Base-by-base conservation (phyloP, 2,113 vertebrate genomes). In the Cacatua alba region DNA sequence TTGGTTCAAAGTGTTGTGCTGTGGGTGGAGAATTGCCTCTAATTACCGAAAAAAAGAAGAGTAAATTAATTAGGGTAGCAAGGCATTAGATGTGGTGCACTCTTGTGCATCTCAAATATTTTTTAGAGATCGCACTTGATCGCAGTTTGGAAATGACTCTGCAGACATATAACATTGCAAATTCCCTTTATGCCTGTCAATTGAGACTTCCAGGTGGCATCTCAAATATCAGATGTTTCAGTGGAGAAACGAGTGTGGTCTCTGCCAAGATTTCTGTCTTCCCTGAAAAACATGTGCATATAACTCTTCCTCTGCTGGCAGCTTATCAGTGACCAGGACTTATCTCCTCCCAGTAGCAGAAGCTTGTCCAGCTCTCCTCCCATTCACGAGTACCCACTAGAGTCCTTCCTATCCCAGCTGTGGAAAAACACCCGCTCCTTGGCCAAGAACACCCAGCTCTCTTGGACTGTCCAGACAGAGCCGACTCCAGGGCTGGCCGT, bases 371-470 rank as follows among this genome's bases (percentile, higher is more conserved):
- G 29, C 44, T 85, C 59, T 77, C 65, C 65, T 93, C 89, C 79
- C 48, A 44, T 88, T 90, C 68, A 75, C 0, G 18, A 90, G 75
- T 81, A 57, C 48, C 87, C 77, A 95, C 77, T 83, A 24, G 28
- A 92, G 84, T 46, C 62, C 53, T 94, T 94, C 57, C 76, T 93
- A 67, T 90, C 69, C 43, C 49, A 78, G 70, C 43, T 60, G 76
- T 84, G 79, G 93, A 95, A 94, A 96, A 97, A 94, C 83, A 93
- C 76, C 17, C 8, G 0, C 33, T 92, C 35, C 80, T 76, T 76
- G 69, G 84, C 92, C 92, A 97, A 67, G 94, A 92, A 93, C 94
- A 97, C 64, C 70, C 83, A 91, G 94, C 31, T 91, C 76, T 88
- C 70, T 77, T 94, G 77, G 74, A 84, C 71, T 2, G 8, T 41